A percentile compares a stretch with the other conserved stretches of the same genome.
phyloP scores from a whole-genome alignment of 2,888 invertebrate genomes.

The Phaonia tiefii region DNA sequence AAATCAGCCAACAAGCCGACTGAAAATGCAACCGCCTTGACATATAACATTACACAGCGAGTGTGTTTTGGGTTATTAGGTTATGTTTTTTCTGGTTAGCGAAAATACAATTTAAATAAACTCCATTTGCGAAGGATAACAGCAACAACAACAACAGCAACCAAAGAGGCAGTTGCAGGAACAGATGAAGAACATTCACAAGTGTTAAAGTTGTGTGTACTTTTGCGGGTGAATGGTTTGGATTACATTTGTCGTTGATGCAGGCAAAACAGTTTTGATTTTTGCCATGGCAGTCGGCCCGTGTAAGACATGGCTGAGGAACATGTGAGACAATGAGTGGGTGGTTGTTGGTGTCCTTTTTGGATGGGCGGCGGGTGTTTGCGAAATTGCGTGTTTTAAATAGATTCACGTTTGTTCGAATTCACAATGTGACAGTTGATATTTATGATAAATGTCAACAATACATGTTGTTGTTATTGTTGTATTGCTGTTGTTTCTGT shows the following conservation, averaged over 20 bases:
- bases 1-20: neutral
- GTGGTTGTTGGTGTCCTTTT: neutral
- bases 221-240: conserved; percentile 59
- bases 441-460: conserved; percentile 57
- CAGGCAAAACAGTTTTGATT: conserved; percentile 49
- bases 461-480: conserved; percentile 26
- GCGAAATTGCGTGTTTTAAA: conserved; percentile 53
- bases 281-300: conserved; percentile 34
- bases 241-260: conserved; percentile 51
- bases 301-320: neutral
- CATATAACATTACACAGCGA: conserved; percentile 47
- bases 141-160: conserved; percentile 29
- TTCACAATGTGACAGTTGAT: conserved; percentile 54
- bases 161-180: neutral
- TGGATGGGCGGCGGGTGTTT: conserved; percentile 2
- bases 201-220: conserved; percentile 58
- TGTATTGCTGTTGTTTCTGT: neutral
- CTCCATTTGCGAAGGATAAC: too few relatives aligned
- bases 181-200: conserved; percentile 33
- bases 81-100: conserved; percentile 56
- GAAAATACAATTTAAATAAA: conserved; percentile 54
- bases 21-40: conserved; percentile 24
- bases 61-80: conserved; percentile 65
- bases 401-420: conserved; percentile 32
- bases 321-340: neutral